These are phyloP conservation scores for Conomelus anceps DNA, from an alignment of 2,888 invertebrate species.

Conservation along the genomic window DNA sequence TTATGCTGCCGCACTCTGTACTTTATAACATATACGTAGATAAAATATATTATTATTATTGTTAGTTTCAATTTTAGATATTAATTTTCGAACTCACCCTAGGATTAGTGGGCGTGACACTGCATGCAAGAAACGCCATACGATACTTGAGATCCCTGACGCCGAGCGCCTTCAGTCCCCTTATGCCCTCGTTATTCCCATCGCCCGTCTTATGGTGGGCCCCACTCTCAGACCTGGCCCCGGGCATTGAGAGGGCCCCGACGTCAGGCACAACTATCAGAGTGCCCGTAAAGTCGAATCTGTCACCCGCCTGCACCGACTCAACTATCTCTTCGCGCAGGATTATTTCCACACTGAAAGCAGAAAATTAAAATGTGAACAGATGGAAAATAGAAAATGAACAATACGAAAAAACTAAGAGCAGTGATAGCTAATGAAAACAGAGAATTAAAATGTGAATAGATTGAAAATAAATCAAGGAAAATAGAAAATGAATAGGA, in stretches of 20 bases:
- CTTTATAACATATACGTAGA: too few relatives aligned
- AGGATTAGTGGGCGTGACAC: conserved; percentile 77
- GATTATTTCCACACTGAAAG: conserved; percentile 80
- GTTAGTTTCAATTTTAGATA: background rate
- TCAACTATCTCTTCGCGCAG: conserved; percentile 94
- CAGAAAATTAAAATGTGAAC: too few relatives aligned
- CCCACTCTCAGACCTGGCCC: conserved; percentile 74
- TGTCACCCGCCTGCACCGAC: conserved; percentile 80
- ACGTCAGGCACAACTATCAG: conserved; percentile 97
- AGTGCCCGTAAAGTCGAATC: conserved; percentile 90
- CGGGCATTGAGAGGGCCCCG: conserved; percentile 75
- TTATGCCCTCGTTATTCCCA: conserved; percentile 75
- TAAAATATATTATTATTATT: too few relatives aligned
- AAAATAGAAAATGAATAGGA: too few relatives aligned
- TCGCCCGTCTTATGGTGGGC: conserved; percentile 65
- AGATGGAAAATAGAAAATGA: too few relatives aligned
- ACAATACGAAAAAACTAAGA: too few relatives aligned
- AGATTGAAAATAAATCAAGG: too few relatives aligned
- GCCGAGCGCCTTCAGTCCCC: conserved; percentile 78
- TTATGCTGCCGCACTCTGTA: background rate
- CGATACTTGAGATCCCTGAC: conserved; percentile 79
- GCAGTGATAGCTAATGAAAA: too few relatives aligned
- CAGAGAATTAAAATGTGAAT: too few relatives aligned
- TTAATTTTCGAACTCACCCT: conserved; percentile 46
- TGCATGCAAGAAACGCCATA: conserved; percentile 90